Evolutionary conservation across 2,113 vertebrate species (phyloP).

Genomic region (Alexandromys fortis): DNA sequence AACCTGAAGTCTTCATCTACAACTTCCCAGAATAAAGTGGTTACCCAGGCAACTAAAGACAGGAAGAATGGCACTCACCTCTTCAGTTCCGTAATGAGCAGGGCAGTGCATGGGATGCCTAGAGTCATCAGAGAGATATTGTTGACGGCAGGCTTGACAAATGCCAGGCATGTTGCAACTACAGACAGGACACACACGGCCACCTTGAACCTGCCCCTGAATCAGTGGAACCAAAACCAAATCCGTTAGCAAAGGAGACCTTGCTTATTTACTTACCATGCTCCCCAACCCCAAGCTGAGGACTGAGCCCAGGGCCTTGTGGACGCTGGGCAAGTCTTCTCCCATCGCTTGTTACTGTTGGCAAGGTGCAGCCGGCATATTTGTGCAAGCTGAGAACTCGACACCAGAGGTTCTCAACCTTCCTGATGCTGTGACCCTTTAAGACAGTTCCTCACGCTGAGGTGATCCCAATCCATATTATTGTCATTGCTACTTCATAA

Average conservation of each 20-base stretch:
- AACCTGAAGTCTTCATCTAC: background rate
- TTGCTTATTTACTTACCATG: background rate
- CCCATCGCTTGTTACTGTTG: background rate
- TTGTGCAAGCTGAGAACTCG: background rate
- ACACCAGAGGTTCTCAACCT: background rate
- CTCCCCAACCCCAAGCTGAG: too few relatives aligned
- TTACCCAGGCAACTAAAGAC: background rate
- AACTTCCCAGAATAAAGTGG: background rate
- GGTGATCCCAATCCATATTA: background rate
- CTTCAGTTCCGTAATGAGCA: conserved; percentile 95
- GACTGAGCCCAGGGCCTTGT: background rate
- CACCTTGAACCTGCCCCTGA: conserved; percentile 95
- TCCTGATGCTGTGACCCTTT: background rate
- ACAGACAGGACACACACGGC: conserved; percentile 94
- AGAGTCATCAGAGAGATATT: conserved; percentile 96
- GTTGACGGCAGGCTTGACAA: conserved; percentile 97
- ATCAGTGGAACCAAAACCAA: conserved; percentile 49
- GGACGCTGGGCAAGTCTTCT: background rate
- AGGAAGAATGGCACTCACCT: conserved; percentile 86
- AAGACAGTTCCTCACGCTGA: background rate
- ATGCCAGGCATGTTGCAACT: conserved; percentile 94
- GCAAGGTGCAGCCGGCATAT: background rate
- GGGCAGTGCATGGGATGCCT: conserved; percentile 93
- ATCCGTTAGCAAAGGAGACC: conserved; percentile 8
- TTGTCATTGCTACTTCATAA: background rate